These are phyloP conservation scores for Pollimyrus isidori DNA, from an alignment of 2,113 vertebrate genomes.

Conservation along the genomic window DNA sequence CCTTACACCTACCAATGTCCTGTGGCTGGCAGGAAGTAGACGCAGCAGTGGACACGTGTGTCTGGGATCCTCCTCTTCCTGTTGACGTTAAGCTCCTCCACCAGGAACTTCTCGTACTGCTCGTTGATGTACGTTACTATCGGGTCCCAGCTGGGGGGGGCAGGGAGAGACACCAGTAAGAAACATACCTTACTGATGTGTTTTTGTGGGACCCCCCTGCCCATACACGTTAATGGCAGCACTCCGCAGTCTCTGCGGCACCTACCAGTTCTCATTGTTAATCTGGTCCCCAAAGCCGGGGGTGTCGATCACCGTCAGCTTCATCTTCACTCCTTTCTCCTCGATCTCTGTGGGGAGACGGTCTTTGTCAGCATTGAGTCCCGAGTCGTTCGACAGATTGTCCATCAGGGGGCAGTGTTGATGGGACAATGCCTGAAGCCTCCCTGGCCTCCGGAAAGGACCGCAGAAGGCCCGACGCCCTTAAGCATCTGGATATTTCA, in stretches of 20 bases:
- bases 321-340: slow-evolving; percentile 80
- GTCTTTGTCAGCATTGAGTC: not conserved
- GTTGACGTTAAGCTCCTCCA: slow-evolving; percentile 82
- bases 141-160: slow-evolving; percentile 80
- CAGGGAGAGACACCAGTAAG: not conserved
- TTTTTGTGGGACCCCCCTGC: too few species aligned
- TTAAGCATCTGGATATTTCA: not conserved
- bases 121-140: slow-evolving; percentile 82
- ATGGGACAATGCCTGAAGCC: not conserved
- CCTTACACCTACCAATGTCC: slow-evolving; percentile 77
- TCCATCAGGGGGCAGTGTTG: slow-evolving; percentile 10
- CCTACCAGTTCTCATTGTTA: slow-evolving; percentile 82
- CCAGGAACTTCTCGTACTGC: slow-evolving; percentile 86
- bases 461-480: not conserved
- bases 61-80: slow-evolving; percentile 86
- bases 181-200: not conserved
- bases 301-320: slow-evolving; percentile 78
- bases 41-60: slow-evolving; percentile 82
- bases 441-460: not conserved
- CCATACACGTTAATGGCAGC: not conserved
- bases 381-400: not conserved
- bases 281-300: slow-evolving; percentile 85
- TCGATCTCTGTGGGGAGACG: slow-evolving; percentile 62
- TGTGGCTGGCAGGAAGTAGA: slow-evolving; percentile 86
- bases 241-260: not conserved